Percentiles rank a stretch among this genome's conserved stretches.
phyloP scores from a whole-genome alignment of 1,140 invertebrate species.

The Eupeodes corollae region DNA sequence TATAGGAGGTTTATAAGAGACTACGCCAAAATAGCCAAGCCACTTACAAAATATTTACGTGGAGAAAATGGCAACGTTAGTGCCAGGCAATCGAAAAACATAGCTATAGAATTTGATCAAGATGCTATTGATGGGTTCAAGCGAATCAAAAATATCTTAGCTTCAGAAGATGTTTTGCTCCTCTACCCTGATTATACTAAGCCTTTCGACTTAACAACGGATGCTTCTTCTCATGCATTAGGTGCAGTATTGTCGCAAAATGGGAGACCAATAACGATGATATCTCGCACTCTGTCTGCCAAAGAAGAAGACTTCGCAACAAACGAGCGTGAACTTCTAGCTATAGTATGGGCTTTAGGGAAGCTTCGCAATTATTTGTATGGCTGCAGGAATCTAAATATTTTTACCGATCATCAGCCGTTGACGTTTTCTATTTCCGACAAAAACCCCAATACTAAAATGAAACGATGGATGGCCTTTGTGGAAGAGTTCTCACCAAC shows the following conservation, averaged over 20 bases:
- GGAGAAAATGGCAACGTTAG: too few relatives aligned
- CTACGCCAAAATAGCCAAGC: too few relatives aligned
- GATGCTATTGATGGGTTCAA: neutral
- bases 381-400: neutral
- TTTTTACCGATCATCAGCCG: conserved; percentile 8
- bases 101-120: neutral
- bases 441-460: too few relatives aligned
- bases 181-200: conserved; percentile 26
- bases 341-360: conserved; percentile 8
- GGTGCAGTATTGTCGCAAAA: conserved; percentile 29
- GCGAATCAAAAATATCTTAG: neutral
- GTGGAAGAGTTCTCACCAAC: neutral
- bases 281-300: conserved; percentile 4
- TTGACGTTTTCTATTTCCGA: too few relatives aligned
- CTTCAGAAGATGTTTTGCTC: too few relatives aligned
- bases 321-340: conserved; percentile 7
- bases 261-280: too few relatives aligned
- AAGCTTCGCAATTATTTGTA: conserved; percentile 7
- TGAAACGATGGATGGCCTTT: too few relatives aligned
- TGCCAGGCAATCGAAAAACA: neutral
- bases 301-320: conserved; percentile 5
- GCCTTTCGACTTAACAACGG: conserved; percentile 24
- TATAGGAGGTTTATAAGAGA: too few relatives aligned
- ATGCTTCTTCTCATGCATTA: too few relatives aligned
- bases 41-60: too few relatives aligned